phyloP scores from a whole-genome alignment of 2,888 invertebrate genomes.

The Miltochrista miniata region DNA sequence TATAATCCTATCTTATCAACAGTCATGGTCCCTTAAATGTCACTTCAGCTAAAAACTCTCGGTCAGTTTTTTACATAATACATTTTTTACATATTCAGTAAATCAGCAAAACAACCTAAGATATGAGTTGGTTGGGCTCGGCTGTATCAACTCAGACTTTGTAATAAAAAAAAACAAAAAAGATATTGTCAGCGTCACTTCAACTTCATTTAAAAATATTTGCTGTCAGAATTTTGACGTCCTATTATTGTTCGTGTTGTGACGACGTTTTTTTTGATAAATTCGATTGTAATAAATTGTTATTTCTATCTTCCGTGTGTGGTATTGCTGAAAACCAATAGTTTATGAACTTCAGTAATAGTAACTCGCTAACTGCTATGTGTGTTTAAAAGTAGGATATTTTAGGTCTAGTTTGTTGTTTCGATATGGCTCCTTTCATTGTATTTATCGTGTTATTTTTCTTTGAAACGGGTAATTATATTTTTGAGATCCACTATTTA shows the following conservation, averaged over 20 bases:
- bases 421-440: constrained; percentile 54
- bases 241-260: constrained; percentile 30
- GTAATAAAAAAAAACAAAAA: neutral
- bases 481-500: constrained; percentile 2
- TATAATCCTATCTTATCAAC: too few species aligned
- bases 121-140: too few species aligned
- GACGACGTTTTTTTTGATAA: constrained; percentile 49
- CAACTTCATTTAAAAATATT: neutral
- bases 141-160: too few species aligned
- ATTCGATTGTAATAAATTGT: constrained; percentile 16
- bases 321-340: constrained; percentile 3
- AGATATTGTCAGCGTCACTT: neutral
- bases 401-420: constrained; percentile 13
- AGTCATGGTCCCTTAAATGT: too few species aligned
- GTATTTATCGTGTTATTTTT: constrained; percentile 55
- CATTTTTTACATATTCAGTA: too few species aligned
- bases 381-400: constrained; percentile 12
- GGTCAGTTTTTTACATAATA: too few species aligned
- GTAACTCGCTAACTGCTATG: constrained; percentile 23
- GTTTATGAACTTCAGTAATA: constrained; percentile 6
- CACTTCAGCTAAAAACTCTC: too few species aligned
- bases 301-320: constrained; percentile 12
- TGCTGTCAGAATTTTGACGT: constrained; percentile 19
- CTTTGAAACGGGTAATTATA: constrained; percentile 45
- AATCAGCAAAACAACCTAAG: too few species aligned